Evolutionary conservation across 2,888 invertebrate species (phyloP).

Genomic region (Trypoxylon attenuatum): DNA sequence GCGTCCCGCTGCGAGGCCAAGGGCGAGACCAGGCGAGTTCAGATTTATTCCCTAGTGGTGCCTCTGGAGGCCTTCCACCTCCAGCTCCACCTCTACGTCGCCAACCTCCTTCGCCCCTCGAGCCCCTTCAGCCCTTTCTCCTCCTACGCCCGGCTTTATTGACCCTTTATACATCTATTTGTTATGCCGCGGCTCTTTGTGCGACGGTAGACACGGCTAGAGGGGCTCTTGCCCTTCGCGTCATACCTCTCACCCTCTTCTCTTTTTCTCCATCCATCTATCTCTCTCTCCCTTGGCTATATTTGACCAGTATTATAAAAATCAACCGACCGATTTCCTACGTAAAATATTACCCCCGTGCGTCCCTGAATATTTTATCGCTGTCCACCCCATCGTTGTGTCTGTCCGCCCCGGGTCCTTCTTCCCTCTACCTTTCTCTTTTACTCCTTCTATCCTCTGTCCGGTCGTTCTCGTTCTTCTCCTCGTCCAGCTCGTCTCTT

Average conservation of each 20-base stretch:
- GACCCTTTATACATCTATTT: conserved; percentile 75
- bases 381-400: conserved; percentile 65
- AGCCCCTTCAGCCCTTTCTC: conserved; percentile 50
- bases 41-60: conserved; percentile 71
- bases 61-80: conserved; percentile 67
- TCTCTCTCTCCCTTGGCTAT: conserved; percentile 71
- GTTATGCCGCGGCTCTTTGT: conserved; percentile 74
- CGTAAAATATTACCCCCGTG: conserved; percentile 73
- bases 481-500: too few species aligned
- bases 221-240: conserved; percentile 40
- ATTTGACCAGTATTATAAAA: conserved; percentile 75
- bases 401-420: conserved; percentile 16
- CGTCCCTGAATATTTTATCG: conserved; percentile 74
- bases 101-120: conserved; percentile 42
- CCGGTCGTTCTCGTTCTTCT: too few species aligned
- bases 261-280: conserved; percentile 40
- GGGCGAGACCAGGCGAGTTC: conserved; percentile 65
- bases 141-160: conserved; percentile 70
- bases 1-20: conserved; percentile 62
- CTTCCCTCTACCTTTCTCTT: neutral
- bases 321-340: conserved; percentile 75
- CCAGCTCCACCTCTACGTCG: conserved; percentile 49
- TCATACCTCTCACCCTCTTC: conserved; percentile 6
- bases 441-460: neutral
- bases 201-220: conserved; percentile 65